Conservation (phyloP, 2,113 vertebrate species). For the Aphyosemion australe region DNA sequence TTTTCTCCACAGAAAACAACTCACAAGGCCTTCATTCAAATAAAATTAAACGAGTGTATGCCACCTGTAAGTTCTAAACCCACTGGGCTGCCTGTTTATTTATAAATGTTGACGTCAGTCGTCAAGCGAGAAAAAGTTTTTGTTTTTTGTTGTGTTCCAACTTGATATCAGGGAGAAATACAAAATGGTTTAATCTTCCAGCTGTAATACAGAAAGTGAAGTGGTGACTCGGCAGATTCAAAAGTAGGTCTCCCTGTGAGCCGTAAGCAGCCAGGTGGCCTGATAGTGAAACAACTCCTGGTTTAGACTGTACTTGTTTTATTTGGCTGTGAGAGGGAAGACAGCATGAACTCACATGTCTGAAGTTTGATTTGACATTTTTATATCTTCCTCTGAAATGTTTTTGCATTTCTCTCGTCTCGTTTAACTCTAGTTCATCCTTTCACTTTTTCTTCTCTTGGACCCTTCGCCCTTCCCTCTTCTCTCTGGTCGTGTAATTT, state of each 20-base stretch:
- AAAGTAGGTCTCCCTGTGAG: neutral
- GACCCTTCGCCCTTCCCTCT: neutral
- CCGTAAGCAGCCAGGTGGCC: neutral
- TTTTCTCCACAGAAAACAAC: too few relatives aligned
- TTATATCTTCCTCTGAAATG: neutral
- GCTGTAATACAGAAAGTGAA: neutral
- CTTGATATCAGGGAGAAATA: neutral
- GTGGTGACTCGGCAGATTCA: neutral
- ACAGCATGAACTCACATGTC: neutral
- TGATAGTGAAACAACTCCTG: neutral
- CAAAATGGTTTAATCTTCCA: too few relatives aligned
- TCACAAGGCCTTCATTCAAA: too few relatives aligned
- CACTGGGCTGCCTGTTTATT: too few relatives aligned
- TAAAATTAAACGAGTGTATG: too few relatives aligned
- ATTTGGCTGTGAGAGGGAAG: neutral
- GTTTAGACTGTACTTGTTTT: neutral
- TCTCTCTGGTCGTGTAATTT: slow-evolving; percentile 15
- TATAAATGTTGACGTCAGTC: too few relatives aligned
- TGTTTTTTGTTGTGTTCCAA: too few relatives aligned
- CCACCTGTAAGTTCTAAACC: too few relatives aligned
- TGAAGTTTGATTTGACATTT: too few relatives aligned
- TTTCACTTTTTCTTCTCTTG: slow-evolving; percentile 2
- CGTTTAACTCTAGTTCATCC: neutral
- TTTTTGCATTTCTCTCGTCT: slow-evolving; percentile 5
- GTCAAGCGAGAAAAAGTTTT: too few relatives aligned